phyloP scores from a whole-genome alignment of 2,113 vertebrate species.

The Ardeotis arabs region DNA sequence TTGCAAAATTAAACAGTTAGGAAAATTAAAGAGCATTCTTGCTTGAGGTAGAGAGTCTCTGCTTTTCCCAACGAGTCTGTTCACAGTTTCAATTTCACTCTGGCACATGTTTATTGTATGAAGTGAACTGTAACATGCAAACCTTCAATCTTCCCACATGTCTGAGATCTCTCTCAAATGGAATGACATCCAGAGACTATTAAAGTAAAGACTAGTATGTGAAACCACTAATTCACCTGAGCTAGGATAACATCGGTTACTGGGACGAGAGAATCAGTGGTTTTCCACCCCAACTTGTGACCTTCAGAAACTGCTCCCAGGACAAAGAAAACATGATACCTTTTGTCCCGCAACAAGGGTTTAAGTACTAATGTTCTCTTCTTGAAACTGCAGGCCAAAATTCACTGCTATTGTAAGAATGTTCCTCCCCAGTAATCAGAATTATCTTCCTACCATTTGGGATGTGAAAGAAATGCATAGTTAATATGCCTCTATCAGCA shows the following conservation, averaged over 20 bases:
- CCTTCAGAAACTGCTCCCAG: not conserved
- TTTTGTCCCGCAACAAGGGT: not conserved
- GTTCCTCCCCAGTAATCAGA: not conserved
- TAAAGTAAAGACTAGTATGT: not conserved
- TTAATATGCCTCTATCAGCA: not conserved
- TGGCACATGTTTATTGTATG: not conserved
- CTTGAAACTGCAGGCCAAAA: not conserved
- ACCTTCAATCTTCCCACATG: not conserved
- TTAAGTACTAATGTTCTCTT: not conserved
- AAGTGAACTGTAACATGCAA: not conserved
- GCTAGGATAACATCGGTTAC: not conserved
- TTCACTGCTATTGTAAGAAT: not conserved
- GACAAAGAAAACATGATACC: not conserved
- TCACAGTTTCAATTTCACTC: not conserved
- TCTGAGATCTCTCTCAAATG: not conserved
- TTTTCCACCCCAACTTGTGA: not conserved
- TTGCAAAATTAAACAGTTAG: not conserved
- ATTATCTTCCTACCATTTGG: not conserved
- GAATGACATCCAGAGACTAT: not conserved
- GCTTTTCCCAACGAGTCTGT: not conserved
- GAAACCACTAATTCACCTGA: not conserved
- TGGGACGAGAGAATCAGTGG: not conserved
- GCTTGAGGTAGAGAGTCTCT: not conserved
- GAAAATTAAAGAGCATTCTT: not conserved
- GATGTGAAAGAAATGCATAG: not conserved